Evolutionary conservation across 2,113 vertebrate species (phyloP).

Genomic region (Charina bottae): DNA sequence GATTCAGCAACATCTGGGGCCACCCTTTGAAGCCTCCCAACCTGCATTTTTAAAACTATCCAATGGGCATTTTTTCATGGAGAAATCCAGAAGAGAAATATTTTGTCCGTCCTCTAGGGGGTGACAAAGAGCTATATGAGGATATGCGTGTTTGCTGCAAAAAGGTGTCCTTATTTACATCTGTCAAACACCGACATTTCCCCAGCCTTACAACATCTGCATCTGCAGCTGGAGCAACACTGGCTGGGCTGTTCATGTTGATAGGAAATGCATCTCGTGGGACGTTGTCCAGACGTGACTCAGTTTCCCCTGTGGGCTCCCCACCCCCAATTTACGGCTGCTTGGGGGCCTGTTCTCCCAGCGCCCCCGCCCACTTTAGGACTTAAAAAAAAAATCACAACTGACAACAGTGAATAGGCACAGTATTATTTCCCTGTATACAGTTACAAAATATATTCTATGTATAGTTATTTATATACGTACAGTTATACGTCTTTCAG

Average conservation of each 20-base stretch:
- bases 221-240: not conserved
- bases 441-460: constrained; percentile 26
- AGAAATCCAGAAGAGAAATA: not conserved
- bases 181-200: not conserved
- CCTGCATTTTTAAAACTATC: not conserved
- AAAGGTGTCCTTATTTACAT: not conserved
- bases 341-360: not conserved
- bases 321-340: not conserved
- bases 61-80: not conserved
- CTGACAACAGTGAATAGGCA: not conserved
- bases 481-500: constrained; percentile 7
- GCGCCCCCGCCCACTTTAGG: not conserved
- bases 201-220: not conserved
- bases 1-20: too few relatives aligned
- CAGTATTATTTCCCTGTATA: not conserved
- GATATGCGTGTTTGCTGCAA: not conserved
- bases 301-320: not conserved
- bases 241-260: not conserved
- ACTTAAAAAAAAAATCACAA: not conserved
- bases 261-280: not conserved
- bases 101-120: not conserved
- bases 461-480: constrained; percentile 24
- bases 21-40: not conserved
- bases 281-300: not conserved
- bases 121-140: not conserved